These are phyloP conservation scores for Cyphomyrmex costatus DNA, from an alignment of 1,140 invertebrate genomes.

Conservation along the genomic window DNA sequence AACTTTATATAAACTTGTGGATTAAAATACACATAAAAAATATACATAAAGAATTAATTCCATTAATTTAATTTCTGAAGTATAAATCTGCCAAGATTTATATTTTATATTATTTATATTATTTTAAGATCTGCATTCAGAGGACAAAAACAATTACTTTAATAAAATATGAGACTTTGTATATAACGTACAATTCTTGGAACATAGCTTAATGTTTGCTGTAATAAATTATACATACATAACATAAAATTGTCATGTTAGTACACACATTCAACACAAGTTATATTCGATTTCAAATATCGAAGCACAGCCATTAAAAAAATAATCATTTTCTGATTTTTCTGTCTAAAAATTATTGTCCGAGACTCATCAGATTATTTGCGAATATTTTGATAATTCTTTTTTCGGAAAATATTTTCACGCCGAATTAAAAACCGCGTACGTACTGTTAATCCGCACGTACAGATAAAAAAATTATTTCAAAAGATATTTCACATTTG, in stretches of 20 bases:
- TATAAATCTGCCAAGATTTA: not conserved
- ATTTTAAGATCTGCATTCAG: not conserved
- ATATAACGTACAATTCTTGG: constrained; percentile 1
- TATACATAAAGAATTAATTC: not conserved
- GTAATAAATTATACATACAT: not conserved
- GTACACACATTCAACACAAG: constrained; percentile 12
- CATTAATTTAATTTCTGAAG: constrained; percentile 1
- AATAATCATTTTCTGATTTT: not conserved
- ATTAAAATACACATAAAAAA: constrained; percentile 9
- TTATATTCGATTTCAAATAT: constrained; percentile 36
- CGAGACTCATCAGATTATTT: not conserved
- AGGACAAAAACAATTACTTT: not conserved
- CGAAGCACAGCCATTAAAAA: constrained; percentile 58
- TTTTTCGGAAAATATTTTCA: constrained; percentile 34
- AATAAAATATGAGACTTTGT: constrained; percentile 25
- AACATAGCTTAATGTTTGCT: constrained; percentile 18
- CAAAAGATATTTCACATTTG: constrained; percentile 9
- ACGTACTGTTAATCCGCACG: not conserved
- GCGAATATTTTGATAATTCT: not conserved
- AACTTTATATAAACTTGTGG: too few relatives aligned
- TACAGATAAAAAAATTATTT: constrained; percentile 46
- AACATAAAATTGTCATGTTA: constrained; percentile 56
- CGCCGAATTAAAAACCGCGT: not conserved
- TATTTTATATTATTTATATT: too few relatives aligned
- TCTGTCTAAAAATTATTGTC: not conserved